Conservation (phyloP, 2,888 invertebrate species). For the Drosophila peninsularis region DNA sequence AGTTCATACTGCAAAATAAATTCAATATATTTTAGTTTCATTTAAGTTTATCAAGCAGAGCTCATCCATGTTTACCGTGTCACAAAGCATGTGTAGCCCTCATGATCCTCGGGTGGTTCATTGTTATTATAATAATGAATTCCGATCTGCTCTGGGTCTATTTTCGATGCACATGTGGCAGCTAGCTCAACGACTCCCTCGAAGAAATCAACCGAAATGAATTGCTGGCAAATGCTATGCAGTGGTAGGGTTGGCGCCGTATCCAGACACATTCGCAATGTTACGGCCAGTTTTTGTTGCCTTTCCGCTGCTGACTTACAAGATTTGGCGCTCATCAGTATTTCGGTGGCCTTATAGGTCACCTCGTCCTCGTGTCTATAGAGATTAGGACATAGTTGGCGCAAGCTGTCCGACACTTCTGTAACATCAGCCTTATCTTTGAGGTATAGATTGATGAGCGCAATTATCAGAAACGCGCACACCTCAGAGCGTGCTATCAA, state of each 20-base stretch:
- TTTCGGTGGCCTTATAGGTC: slow-evolving; percentile 97
- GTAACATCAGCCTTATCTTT: slow-evolving; percentile 98
- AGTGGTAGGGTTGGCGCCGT: slow-evolving; percentile 95
- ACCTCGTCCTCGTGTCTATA: slow-evolving; percentile 98
- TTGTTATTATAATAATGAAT: slow-evolving; percentile 94
- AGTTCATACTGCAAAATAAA: slow-evolving; percentile 89
- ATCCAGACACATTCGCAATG: slow-evolving; percentile 93
- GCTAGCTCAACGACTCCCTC: slow-evolving; percentile 95
- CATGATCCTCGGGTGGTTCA: slow-evolving; percentile 92
- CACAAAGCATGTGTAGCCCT: slow-evolving; percentile 90
- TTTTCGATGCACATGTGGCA: slow-evolving; percentile 91
- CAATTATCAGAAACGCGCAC: slow-evolving; percentile 91
- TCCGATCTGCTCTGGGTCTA: slow-evolving; percentile 95
- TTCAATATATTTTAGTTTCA: background rate
- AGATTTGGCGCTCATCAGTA: slow-evolving; percentile 92
- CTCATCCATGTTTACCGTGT: slow-evolving; percentile 85
- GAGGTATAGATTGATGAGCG: slow-evolving; percentile 95
- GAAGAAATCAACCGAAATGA: slow-evolving; percentile 92
- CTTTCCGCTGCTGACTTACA: slow-evolving; percentile 91
- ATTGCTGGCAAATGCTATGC: slow-evolving; percentile 92
- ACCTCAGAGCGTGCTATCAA: slow-evolving; percentile 86
- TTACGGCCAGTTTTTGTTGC: slow-evolving; percentile 90
- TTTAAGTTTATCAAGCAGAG: too few species aligned
- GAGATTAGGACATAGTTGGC: slow-evolving; percentile 96
- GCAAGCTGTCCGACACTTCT: slow-evolving; percentile 93